Base-by-base conservation (phyloP, 2,113 vertebrate genomes). In the Eidolon helvum region DNA sequence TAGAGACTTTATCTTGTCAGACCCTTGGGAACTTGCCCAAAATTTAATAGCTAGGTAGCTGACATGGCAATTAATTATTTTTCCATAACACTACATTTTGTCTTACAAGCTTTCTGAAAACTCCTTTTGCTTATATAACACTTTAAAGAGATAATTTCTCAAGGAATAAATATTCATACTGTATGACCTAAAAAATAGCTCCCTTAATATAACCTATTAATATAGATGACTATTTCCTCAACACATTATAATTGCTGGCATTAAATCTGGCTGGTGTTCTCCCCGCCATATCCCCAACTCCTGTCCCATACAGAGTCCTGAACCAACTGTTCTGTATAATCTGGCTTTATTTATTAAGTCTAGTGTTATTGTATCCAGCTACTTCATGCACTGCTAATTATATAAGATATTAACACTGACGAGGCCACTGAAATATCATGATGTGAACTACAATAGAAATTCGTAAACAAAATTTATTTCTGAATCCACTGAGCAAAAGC, bases 381-480 rank as follows among this genome's bases (percentile, higher is more conserved):
- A 22, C 16, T 4, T 35, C 83, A 57, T 30, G 28, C 43, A 45
- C 38, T 79, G 21, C 30, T 66, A 40, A 77, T 79, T 83, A 74
- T 90, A 33, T 89, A 45, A 77, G n/a, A n/a, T 11, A 21, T 87
- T 71, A 90, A 77, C 65, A 77, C 9, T 66, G 82, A 80, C 24
- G 1, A 79, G 45, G 33, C 75, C 57, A 87, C 33, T 87, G 45
- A 91, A 93, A 87, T 72, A 86, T 16, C 53, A 28, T 38, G 11
- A 84, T 19, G 22, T 65, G 28, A 94, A 75, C n/a, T 40, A 40
- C 59, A 92, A 38, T 16, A 91, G 33, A 59, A 96, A 88, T 88
- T 68, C 63, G 91, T 82, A 86, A 91, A 71, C 1, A 74, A 63
- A 92, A 90, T 90, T 87, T 55, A 40, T 65, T 95, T 95, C 65